phyloP scores from a whole-genome alignment of 2,113 vertebrate species.

The Phrynocephalus versicolor region DNA sequence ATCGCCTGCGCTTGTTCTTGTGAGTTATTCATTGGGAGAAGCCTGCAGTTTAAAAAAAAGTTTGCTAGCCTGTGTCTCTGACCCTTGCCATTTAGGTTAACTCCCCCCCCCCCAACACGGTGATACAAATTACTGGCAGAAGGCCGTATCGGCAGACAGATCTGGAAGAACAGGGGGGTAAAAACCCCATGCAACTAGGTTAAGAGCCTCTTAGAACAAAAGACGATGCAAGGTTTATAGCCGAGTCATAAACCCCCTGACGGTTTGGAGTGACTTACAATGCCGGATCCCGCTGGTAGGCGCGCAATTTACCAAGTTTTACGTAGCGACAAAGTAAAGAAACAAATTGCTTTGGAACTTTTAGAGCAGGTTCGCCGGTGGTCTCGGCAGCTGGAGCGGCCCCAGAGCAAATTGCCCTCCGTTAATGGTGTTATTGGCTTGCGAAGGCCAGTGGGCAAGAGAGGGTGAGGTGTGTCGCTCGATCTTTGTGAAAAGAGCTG shows the following conservation, averaged over 20 bases:
- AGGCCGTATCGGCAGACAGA: not conserved
- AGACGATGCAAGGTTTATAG: conserved; percentile 11
- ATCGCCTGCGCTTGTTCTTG: too few relatives aligned
- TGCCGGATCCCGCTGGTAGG: not conserved
- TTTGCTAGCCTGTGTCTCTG: not conserved
- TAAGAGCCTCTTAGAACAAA: conserved; percentile 23
- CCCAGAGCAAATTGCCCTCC: not conserved
- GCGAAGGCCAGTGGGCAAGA: not conserved
- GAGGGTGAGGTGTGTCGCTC: not conserved
- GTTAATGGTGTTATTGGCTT: too few relatives aligned
- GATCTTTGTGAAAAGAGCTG: not conserved
- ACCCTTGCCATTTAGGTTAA: not conserved
- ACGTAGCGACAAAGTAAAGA: conserved; percentile 31
- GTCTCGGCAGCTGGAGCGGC: too few relatives aligned
- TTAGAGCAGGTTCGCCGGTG: not conserved
- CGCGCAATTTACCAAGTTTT: conserved; percentile 13
- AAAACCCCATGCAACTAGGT: not conserved
- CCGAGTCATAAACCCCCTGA: conserved; percentile 23
- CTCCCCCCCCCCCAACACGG: not conserved
- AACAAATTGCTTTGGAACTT: conserved; percentile 1
- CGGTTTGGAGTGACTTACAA: conserved; percentile 28
- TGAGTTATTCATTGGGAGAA: not conserved
- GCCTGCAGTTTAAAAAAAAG: not conserved
- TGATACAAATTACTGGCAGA: conserved; percentile 1
- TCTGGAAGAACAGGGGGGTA: not conserved